These are phyloP conservation scores for Danio kyathit DNA, from an alignment of 2,797 vertebrate species.

Conservation along the genomic window DNA sequence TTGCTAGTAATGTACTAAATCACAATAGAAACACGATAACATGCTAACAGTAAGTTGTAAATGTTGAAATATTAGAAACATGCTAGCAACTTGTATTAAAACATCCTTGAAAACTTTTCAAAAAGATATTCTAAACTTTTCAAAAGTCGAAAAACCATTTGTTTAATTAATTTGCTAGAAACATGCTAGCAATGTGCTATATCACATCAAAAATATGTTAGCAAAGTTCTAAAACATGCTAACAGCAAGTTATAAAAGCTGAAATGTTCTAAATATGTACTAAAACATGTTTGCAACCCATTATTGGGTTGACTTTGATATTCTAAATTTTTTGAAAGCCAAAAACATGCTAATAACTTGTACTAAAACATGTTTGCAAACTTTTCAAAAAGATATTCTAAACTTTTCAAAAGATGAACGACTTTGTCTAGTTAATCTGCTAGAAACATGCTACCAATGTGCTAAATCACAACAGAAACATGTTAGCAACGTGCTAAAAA, in stretches of 20 bases:
- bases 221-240: background rate
- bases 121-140: too few relatives aligned
- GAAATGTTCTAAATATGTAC: background rate
- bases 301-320: too few relatives aligned
- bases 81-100: background rate
- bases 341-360: background rate
- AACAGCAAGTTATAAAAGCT: too few relatives aligned
- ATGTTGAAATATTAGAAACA: background rate
- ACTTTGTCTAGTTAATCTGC: too few relatives aligned
- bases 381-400: too few relatives aligned
- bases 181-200: background rate
- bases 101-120: background rate
- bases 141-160: too few relatives aligned
- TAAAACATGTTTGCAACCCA: background rate
- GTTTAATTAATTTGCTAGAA: too few relatives aligned
- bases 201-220: background rate
- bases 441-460: background rate
- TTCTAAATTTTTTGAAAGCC: background rate
- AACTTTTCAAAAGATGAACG: too few relatives aligned
- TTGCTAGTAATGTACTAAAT: background rate
- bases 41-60: too few relatives aligned
- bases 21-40: background rate
- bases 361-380: background rate
- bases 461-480: background rate
- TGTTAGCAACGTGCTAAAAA: background rate